A percentile compares a stretch with the other conserved stretches of the same genome.
Evolutionary conservation across 1,140 invertebrate species (phyloP).

Genomic region (Lucilia cuprina): DNA sequence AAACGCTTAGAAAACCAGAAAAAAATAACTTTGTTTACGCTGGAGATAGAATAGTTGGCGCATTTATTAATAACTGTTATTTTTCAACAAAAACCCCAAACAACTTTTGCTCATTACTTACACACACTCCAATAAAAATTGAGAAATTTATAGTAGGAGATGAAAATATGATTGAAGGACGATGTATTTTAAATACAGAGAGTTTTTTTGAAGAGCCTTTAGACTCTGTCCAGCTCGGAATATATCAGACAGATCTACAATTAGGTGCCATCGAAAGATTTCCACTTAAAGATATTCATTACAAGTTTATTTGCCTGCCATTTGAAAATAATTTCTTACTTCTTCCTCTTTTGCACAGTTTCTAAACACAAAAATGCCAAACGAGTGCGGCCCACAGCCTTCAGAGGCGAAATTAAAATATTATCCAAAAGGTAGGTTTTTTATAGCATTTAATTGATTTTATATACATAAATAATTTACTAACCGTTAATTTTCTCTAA

Average conservation of each 20-base stretch:
- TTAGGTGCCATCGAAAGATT: background rate
- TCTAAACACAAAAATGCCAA: too few species aligned
- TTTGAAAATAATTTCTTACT: too few species aligned
- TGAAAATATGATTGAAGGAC: background rate
- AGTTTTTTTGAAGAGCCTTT: background rate
- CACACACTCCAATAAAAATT: constrained; percentile 25
- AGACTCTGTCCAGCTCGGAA: background rate
- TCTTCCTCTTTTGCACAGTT: too few species aligned
- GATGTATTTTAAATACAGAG: background rate
- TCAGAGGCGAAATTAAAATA: too few species aligned
- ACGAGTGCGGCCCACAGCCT: too few species aligned
- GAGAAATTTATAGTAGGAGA: background rate
- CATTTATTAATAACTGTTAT: background rate
- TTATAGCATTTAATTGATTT: too few species aligned
- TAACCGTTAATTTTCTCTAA: too few species aligned
- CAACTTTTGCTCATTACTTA: background rate
- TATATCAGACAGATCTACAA: background rate
- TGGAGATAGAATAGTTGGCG: background rate
- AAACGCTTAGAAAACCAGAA: background rate
- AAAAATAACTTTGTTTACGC: background rate
- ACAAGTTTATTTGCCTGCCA: too few species aligned
- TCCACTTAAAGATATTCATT: background rate
- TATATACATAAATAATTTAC: too few species aligned
- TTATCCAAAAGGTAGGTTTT: too few species aligned
- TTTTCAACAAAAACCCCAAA: constrained; percentile 14